phyloP scores from a whole-genome alignment of 2,888 invertebrate species.

The Ormyrus thymus region DNA sequence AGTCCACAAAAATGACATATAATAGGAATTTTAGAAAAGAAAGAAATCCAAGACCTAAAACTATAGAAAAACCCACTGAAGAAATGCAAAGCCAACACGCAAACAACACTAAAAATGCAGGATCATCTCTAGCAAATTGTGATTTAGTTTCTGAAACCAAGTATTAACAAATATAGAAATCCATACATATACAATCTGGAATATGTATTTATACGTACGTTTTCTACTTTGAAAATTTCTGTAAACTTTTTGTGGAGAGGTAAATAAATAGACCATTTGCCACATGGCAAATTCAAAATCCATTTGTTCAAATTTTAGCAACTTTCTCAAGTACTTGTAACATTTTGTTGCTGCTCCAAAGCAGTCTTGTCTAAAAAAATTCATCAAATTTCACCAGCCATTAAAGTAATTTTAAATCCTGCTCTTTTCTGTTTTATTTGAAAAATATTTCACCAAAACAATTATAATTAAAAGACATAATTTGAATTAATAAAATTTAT shows the following conservation, averaged over 20 bases:
- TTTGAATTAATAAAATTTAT: background rate
- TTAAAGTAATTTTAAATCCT: background rate
- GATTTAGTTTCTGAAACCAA: constrained; percentile 90
- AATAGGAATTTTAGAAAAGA: constrained; percentile 89
- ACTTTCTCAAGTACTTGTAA: constrained; percentile 88
- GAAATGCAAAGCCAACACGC: constrained; percentile 91
- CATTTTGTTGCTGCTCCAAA: constrained; percentile 91
- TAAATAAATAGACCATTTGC: constrained; percentile 98
- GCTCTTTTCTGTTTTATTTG: too few species aligned
- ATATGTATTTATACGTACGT: constrained; percentile 79
- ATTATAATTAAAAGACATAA: background rate
- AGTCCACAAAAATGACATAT: constrained; percentile 96
- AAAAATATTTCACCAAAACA: constrained; percentile 2
- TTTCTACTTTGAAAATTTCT: constrained; percentile 98
- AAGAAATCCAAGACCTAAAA: constrained; percentile 82
- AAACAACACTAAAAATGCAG: constrained; percentile 96
- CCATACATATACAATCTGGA: constrained; percentile 15
- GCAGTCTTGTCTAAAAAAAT: constrained; percentile 79
- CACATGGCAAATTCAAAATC: constrained; percentile 99
- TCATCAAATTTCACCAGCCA: background rate
- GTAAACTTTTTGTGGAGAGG: constrained; percentile 97
- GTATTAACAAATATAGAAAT: background rate
- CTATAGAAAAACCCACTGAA: constrained; percentile 91
- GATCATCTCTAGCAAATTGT: constrained; percentile 99
- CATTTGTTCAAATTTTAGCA: constrained; percentile 97